Base-by-base conservation (phyloP, 2,797 vertebrate genomes). In the Pachyuromys duprasi region DNA sequence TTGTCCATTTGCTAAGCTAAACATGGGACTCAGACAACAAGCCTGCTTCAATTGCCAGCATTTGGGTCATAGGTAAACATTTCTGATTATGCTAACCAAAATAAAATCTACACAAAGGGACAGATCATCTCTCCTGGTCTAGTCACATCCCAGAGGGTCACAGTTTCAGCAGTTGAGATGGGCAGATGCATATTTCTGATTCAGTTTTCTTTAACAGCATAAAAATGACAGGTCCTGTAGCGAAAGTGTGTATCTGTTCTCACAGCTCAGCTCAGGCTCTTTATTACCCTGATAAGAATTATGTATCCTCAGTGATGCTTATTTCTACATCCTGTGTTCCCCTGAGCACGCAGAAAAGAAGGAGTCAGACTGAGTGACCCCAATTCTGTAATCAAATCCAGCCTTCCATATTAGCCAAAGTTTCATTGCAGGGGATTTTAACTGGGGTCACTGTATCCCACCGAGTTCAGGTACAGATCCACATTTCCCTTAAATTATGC, bases 341-440 rank as follows among this genome's bases (percentile, higher is more conserved):
- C 57, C 53, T 2, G 70, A 63, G 80, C 39, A 0, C 57, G 75
- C 11, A 31, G 55, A 63, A 26, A 42, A n/a, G 74, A 89, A 84
- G 42, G 76, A 82, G 28, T 75, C 82, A 62, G 31, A 39, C 3
- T 49, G 75, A 55, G 45, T 45, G 70, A 82, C 39, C 28, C 9
- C 79, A 75, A 62, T 55, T 87, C 81, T 87, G 36, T 55, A 24
- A 70, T 84, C 76, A 80, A 53, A 55, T 57, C 84, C 90, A 90
- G 45, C 14, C 33, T 62, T n/a, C 55, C 79, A 9, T 65, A 24
- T 62, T 45, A 86, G 45, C 20, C 18, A 78, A 33, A 28, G 1
- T 75, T 94, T 83, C 36, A 13, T 9, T 24, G 49, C 2, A 28
- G 26, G 82, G 49, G 1, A 18, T 69, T 39, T 69, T 82, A 81